Base-by-base conservation (phyloP, 2,113 vertebrate species). In the Catharus bicknelli region DNA sequence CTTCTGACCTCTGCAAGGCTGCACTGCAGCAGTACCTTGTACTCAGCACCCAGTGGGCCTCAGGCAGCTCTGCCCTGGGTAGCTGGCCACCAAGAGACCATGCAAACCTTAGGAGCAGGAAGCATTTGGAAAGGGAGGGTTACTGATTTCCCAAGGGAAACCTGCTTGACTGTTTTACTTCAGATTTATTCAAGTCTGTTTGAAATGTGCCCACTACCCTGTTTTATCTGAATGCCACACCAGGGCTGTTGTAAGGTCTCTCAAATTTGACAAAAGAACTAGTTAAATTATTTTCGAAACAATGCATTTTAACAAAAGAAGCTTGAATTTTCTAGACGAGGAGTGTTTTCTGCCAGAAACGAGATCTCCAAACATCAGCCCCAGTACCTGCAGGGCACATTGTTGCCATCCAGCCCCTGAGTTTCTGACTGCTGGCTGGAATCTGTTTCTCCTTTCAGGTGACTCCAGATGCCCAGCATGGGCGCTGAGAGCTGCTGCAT, bases 71-170 rank as follows among this genome's bases (percentile, higher is more conserved):
- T 81, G 45, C 17, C 21, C 55, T 64, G 14, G 54, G 18, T 63
- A 43, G 66, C 48, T 1, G 3, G 48, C 38, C 4, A 1, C 34
- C 54, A 42, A 0, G 1, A 68, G 25, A 32, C 22, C 43, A 7
- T 16, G 18, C 5, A 59, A 62, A 43, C 13, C 11, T 40, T 53
- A 89, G 59, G 14, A 6, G 9, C 21, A 79, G 36, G 45, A 58
- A 75, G 66, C 43, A 30, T 55, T 59, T 85, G 34, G 34, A 63
- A n/a, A 64, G 40, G 16, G 16, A 85, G 18, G 14, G 72, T 5
- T 25, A 57, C 34, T 67, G 29, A 42, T 67, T 85, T 88, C 45
- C 53, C 30, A 51, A 68, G 63, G 27, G 59, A 86, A 74, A 45
- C 18, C 19, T 73, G 21, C 54, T 68, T 55, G 26, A 13, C n/a